Evolutionary conservation across 2,797 vertebrate genomes (phyloP).

Genomic region (Fistularia commersonii): DNA sequence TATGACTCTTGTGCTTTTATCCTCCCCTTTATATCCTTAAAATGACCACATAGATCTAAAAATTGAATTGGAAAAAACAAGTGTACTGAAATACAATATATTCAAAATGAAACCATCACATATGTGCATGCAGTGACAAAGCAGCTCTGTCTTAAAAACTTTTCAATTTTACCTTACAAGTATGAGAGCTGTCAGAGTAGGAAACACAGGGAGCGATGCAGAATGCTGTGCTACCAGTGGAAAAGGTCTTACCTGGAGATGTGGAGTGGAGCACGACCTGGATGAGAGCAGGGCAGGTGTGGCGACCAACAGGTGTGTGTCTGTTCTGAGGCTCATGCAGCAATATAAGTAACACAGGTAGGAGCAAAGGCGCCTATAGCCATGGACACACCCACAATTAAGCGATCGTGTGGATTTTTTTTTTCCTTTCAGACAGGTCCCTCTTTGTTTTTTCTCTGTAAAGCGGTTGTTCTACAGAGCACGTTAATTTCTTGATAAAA

Average conservation of each 20-base stretch:
- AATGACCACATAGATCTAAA: no score
- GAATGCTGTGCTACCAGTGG: slow-evolving; percentile 1
- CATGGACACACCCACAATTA: slow-evolving; percentile 66
- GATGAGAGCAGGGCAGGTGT: slow-evolving; percentile 42
- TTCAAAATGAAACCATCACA: no score
- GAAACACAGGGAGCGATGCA: background rate
- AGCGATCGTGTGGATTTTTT: slow-evolving; percentile 9
- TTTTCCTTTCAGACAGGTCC: slow-evolving; percentile 1
- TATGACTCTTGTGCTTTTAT: no score
- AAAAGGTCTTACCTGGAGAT: slow-evolving; percentile 64
- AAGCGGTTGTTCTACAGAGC: background rate
- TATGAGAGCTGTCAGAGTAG: no score
- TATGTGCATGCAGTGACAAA: no score
- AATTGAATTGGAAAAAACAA: no score
- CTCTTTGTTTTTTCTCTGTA: background rate
- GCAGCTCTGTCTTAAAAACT: no score
- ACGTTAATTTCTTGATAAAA: background rate
- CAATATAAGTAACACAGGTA: slow-evolving; percentile 70
- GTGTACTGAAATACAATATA: no score
- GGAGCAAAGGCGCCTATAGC: slow-evolving; percentile 47
- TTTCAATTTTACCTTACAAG: no score
- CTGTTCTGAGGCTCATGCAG: slow-evolving; percentile 41
- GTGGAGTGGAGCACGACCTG: slow-evolving; percentile 18
- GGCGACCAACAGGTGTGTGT: slow-evolving; percentile 55
- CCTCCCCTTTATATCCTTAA: no score